Evolutionary conservation across 2,888 invertebrate genomes (phyloP).

Genomic region (Stenotaenia linearis): DNA sequence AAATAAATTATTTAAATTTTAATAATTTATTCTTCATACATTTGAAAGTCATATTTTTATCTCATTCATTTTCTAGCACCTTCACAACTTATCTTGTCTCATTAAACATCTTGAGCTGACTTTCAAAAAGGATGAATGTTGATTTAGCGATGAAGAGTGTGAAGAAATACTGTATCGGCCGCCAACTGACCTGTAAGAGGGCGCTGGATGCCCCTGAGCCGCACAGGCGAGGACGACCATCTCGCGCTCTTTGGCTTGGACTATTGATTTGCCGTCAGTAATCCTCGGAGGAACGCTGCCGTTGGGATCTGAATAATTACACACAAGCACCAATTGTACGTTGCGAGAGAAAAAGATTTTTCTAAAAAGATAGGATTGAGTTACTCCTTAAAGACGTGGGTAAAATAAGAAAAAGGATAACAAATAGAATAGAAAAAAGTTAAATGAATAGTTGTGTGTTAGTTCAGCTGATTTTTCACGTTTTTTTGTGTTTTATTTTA

Average conservation of each 20-base stretch:
- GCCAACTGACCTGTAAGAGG: slow-evolving; percentile 39
- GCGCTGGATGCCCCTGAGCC: slow-evolving; percentile 41
- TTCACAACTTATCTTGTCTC: neutral
- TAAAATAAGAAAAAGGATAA: neutral
- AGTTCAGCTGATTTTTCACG: neutral
- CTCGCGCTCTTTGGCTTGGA: slow-evolving; percentile 33
- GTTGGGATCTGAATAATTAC: slow-evolving; percentile 40
- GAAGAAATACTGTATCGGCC: neutral
- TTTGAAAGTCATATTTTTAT: neutral
- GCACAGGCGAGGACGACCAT: slow-evolving; percentile 39
- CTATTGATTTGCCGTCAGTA: slow-evolving; percentile 42
- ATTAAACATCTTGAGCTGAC: neutral
- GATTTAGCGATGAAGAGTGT: neutral
- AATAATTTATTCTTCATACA: neutral
- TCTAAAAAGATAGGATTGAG: neutral
- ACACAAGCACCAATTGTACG: slow-evolving; percentile 1
- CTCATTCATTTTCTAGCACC: neutral
- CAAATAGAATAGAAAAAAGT: neutral
- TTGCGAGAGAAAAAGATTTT: neutral
- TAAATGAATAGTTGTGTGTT: neutral
- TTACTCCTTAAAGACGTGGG: neutral
- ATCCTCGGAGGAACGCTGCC: slow-evolving; percentile 56
- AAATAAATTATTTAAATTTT: neutral
- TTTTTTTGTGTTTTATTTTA: neutral
- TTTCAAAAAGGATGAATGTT: neutral